These are phyloP conservation scores for Aricia agestis DNA, from an alignment of 1,140 invertebrate genomes.

Conservation along the genomic window DNA sequence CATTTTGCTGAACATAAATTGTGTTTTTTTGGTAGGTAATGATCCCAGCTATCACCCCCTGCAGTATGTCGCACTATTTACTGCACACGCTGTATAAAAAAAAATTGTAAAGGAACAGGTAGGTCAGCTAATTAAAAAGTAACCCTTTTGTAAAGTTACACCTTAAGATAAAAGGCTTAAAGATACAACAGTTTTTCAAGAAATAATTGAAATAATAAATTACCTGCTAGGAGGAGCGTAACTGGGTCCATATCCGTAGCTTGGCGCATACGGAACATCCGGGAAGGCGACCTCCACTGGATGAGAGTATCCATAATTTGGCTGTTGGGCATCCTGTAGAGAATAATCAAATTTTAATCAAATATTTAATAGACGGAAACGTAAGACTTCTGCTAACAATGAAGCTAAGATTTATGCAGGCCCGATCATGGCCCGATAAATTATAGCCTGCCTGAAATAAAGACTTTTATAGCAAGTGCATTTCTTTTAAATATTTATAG, in stretches of 20 bases:
- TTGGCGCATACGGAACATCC: conserved; percentile 62
- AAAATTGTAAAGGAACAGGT: neutral
- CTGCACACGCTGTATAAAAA: too few species aligned
- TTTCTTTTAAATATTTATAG: too few species aligned
- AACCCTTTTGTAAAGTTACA: neutral
- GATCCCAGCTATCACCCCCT: too few species aligned
- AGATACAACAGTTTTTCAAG: too few species aligned
- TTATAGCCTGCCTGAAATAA: too few species aligned
- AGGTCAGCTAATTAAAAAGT: neutral
- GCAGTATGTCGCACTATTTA: too few species aligned
- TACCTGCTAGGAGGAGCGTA: conserved; percentile 46
- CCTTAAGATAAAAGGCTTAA: too few species aligned
- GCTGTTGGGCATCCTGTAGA: conserved; percentile 50
- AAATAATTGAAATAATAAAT: neutral
- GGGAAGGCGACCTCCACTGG: conserved; percentile 58
- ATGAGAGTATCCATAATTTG: conserved; percentile 38
- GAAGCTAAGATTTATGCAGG: neutral
- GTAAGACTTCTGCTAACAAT: too few species aligned
- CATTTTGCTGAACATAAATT: too few species aligned
- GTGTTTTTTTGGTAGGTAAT: too few species aligned
- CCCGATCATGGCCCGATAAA: too few species aligned
- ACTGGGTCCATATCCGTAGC: conserved; percentile 50
- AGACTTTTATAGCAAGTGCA: too few species aligned
- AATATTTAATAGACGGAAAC: neutral
- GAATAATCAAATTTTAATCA: conserved; percentile 6